Evolutionary conservation across 1,140 invertebrate species (phyloP).

Genomic region (Arion vulgaris): DNA sequence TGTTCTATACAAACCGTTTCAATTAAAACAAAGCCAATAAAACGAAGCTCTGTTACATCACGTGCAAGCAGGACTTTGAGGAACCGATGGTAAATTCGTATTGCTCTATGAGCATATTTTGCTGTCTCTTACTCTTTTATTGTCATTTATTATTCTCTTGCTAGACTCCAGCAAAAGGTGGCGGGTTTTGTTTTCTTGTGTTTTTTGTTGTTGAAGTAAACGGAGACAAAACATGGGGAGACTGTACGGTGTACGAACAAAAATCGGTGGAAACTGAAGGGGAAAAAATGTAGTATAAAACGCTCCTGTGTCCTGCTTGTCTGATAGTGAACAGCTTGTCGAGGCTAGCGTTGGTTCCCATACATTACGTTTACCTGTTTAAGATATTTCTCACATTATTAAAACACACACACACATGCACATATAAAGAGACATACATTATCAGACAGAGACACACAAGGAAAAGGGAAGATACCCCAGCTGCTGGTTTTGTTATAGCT

Average conservation of each 20-base stretch:
- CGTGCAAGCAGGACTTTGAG: neutral
- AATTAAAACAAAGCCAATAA: neutral
- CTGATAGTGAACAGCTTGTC: neutral
- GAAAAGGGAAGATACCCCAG: too few relatives aligned
- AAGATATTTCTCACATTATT: neutral
- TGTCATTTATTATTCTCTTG: neutral
- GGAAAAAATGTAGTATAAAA: neutral
- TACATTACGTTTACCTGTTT: neutral
- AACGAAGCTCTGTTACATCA: neutral
- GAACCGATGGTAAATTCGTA: neutral
- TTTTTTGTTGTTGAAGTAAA: too few relatives aligned
- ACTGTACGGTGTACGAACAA: too few relatives aligned
- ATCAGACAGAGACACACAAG: neutral
- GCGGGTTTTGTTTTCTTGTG: too few relatives aligned
- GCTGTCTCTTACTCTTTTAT: neutral
- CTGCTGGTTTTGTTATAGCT: neutral
- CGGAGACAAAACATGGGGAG: too few relatives aligned
- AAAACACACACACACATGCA: neutral
- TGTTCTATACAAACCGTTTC: constrained; percentile 4
- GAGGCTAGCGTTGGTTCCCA: neutral
- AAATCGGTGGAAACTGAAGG: too few relatives aligned
- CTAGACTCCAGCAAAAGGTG: neutral
- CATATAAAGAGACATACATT: too few relatives aligned
- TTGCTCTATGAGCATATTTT: neutral
- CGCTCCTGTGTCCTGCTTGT: neutral